Conservation (phyloP, 2,888 invertebrate genomes). For the Calameuta pallipes region DNA sequence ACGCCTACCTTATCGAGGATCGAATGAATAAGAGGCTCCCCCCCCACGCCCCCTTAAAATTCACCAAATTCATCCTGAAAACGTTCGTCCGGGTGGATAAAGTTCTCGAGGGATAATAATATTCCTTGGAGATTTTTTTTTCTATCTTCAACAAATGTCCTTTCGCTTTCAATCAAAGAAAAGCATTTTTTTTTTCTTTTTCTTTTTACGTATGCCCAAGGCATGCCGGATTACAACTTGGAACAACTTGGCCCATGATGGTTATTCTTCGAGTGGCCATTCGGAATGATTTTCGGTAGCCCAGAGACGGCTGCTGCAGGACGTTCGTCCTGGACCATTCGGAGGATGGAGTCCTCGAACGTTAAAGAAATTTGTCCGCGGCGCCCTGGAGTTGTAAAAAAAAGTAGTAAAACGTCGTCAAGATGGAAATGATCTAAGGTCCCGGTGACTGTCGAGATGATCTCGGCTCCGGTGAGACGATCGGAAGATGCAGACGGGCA, state of each 20-base stretch:
- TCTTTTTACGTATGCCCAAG: neutral
- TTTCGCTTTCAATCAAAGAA: neutral
- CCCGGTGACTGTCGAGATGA: neutral
- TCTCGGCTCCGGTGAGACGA: neutral
- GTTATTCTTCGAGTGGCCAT: neutral
- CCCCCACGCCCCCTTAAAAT: neutral
- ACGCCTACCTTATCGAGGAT: neutral
- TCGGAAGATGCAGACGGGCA: neutral
- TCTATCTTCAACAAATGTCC: neutral
- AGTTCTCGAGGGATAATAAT: neutral
- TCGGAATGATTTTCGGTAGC: neutral
- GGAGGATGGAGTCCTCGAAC: conserved; percentile 5
- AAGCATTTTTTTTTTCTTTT: neutral
- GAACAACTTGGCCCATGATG: neutral
- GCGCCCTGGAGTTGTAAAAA: conserved; percentile 16
- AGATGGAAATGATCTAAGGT: conserved; percentile 17
- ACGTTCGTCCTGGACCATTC: neutral
- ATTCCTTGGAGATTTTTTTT: neutral
- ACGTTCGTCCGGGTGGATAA: neutral
- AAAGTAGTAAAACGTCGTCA: conserved; percentile 19
- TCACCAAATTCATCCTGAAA: neutral
- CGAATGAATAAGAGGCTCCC: neutral
- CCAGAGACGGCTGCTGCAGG: too few relatives aligned
- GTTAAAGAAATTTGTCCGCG: conserved; percentile 20
- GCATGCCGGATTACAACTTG: neutral